phyloP scores from a whole-genome alignment of 1,140 invertebrate genomes.

The Drosophila sturtevanti region DNA sequence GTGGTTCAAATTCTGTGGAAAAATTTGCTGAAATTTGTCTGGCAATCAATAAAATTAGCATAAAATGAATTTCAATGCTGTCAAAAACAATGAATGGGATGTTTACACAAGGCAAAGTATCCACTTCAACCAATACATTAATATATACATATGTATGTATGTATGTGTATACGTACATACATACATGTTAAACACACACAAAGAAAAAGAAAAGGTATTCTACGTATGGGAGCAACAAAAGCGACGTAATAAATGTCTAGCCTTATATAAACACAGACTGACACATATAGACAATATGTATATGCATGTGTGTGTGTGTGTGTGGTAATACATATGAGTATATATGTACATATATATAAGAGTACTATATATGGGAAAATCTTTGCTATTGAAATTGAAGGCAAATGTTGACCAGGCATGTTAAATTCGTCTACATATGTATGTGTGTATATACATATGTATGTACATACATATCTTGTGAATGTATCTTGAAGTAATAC shows the following conservation, averaged over 20 bases:
- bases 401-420: neutral
- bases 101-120: slow-evolving; percentile 67
- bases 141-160: slow-evolving; percentile 6
- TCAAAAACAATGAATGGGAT: slow-evolving; percentile 59
- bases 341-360: neutral
- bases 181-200: neutral
- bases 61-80: slow-evolving; percentile 65
- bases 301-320: neutral
- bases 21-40: slow-evolving; percentile 19
- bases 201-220: neutral
- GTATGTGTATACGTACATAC: neutral
- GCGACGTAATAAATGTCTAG: slow-evolving; percentile 48
- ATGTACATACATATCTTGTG: no score
- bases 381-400: slow-evolving; percentile 4
- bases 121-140: neutral
- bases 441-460: neutral
- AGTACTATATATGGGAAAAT: neutral
- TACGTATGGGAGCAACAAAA: slow-evolving; percentile 7
- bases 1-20: neutral
- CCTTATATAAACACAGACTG: slow-evolving; percentile 54
- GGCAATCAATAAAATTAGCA: slow-evolving; percentile 76
- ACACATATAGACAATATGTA: slow-evolving; percentile 3
- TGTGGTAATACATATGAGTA: no score
- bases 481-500: no score
- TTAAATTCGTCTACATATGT: neutral